Evolutionary conservation across 2,888 invertebrate genomes (phyloP).

Genomic region (Leptothorax acervorum): DNA sequence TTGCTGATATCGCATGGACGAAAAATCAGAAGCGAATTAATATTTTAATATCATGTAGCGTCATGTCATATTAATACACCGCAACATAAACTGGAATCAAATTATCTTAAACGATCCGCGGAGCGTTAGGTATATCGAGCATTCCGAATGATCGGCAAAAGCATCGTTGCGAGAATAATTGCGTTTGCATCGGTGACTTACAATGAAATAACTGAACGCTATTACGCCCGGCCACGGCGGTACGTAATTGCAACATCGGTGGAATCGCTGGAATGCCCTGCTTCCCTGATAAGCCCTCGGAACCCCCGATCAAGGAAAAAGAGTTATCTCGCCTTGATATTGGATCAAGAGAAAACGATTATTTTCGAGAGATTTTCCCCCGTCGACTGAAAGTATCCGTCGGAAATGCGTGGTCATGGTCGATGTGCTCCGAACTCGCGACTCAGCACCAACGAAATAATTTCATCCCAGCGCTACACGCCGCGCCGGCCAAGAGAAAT

Average conservation of each 20-base stretch:
- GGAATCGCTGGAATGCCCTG: constrained; percentile 46
- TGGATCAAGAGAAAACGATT: constrained; percentile 62
- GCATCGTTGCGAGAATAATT: constrained; percentile 40
- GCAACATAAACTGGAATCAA: constrained; percentile 4
- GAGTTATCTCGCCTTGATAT: constrained; percentile 65
- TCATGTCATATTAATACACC: constrained; percentile 11
- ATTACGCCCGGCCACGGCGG: constrained; percentile 18
- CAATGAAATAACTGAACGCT: constrained; percentile 49
- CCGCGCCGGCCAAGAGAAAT: constrained; percentile 34
- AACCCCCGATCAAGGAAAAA: constrained; percentile 59
- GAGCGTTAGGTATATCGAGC: constrained; percentile 7
- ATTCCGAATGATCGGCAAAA: constrained; percentile 15
- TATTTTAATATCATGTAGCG: constrained; percentile 28
- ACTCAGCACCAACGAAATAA: constrained; percentile 63
- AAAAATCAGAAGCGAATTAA: constrained; percentile 39
- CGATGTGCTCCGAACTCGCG: constrained; percentile 44
- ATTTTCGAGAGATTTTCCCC: constrained; percentile 58
- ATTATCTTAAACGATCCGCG: constrained; percentile 29
- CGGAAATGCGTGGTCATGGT: constrained; percentile 51
- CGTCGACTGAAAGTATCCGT: constrained; percentile 31
- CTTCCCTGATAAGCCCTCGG: constrained; percentile 53
- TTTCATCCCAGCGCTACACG: constrained; percentile 25
- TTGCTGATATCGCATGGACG: background rate
- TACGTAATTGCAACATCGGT: constrained; percentile 49
- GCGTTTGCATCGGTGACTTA: constrained; percentile 5